Evolutionary conservation across 2,797 vertebrate species (phyloP), one percentile per base, ranked within the genome.

Genomic region (Syncerus caffer): DNA sequence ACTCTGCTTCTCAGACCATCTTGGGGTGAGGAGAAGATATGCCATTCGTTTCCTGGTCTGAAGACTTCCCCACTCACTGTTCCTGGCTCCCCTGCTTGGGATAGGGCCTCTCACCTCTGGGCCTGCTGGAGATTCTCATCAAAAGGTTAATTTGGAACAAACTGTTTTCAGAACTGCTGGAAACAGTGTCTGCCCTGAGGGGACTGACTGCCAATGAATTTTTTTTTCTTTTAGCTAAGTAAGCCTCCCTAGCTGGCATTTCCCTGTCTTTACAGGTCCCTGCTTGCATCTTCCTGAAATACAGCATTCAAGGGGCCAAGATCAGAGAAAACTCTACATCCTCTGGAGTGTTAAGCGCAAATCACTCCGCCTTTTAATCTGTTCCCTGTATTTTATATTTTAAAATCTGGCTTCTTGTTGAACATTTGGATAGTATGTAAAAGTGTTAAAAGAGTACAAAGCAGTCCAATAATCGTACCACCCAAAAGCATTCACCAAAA

Each of bases 131-230:
- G 57, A 78, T 34, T 50, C 67, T 38, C 42, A 47, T 90, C 95
- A 31, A 85, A 95, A 97, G 97, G 88, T 95, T 96, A 95, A 90
- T 95, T 95, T 76, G 67, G 96, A 97, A 96, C 95, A 97, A 71
- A 92, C 51, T 96, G 93, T 96, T 97, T 97, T 96, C 93, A 85
- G 90, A 96, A 85, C 95, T 83, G 34, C 84, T 93, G 76, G 91
- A 96, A 97, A 95, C 92, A 85, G 95, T 74, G 94, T 96, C 92
- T 97, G 89, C 96, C 97, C 97, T 25, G 88, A 95, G 97, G 97
- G 90, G 38, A 79, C 86, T 78, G 51, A 91, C 76, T 89, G 85
- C 80, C 85, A 90, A 51, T 90, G 94, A 71, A 6, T 60, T 60
- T 55, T 89, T 94, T 67, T 89, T 93, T 78, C 88, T 93, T 84